These are phyloP conservation scores for Ornithorhynchus anatinus DNA, from an alignment of 2,113 vertebrate genomes.

Conservation along the genomic window DNA sequence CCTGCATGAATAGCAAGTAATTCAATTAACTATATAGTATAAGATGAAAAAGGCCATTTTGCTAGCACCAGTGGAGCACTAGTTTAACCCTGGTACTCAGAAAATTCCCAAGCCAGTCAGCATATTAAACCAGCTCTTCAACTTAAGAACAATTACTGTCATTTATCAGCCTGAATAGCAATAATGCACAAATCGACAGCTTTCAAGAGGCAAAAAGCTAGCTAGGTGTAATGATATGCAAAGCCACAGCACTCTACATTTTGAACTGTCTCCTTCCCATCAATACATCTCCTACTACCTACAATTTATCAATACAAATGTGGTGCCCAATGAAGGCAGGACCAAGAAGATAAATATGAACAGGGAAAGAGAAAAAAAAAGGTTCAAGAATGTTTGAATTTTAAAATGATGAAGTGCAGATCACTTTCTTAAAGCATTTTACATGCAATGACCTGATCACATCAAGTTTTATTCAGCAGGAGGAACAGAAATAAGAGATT, in stretches of 20 bases:
- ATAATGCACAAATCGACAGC: constrained; percentile 86
- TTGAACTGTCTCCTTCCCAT: constrained; percentile 76
- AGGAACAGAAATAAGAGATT: constrained; percentile 49
- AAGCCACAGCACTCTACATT: constrained; percentile 77
- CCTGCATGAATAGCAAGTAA: constrained; percentile 75
- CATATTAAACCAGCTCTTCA: constrained; percentile 84
- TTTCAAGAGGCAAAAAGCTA: constrained; percentile 78
- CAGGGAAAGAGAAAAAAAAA: constrained; percentile 65
- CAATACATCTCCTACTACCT: constrained; percentile 80
- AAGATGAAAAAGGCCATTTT: constrained; percentile 74
- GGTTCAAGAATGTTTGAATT: constrained; percentile 76
- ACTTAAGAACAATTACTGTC: constrained; percentile 88
- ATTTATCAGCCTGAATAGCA: constrained; percentile 86
- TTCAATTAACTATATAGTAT: constrained; percentile 79
- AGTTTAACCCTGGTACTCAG: constrained; percentile 75
- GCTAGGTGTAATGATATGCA: constrained; percentile 83
- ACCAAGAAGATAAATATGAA: constrained; percentile 81
- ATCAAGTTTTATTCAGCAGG: constrained; percentile 63
- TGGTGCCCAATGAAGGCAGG: constrained; percentile 72
- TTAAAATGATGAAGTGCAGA: constrained; percentile 76
- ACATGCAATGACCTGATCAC: constrained; percentile 74
- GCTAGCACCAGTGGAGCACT: constrained; percentile 69
- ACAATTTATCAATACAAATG: constrained; percentile 83
- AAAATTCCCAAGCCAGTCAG: constrained; percentile 81
- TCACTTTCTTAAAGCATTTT: constrained; percentile 70